Percentiles rank a stretch among this genome's conserved stretches.
phyloP scores from a whole-genome alignment of 1,140 invertebrate species.

The Drosophila nannoptera region DNA sequence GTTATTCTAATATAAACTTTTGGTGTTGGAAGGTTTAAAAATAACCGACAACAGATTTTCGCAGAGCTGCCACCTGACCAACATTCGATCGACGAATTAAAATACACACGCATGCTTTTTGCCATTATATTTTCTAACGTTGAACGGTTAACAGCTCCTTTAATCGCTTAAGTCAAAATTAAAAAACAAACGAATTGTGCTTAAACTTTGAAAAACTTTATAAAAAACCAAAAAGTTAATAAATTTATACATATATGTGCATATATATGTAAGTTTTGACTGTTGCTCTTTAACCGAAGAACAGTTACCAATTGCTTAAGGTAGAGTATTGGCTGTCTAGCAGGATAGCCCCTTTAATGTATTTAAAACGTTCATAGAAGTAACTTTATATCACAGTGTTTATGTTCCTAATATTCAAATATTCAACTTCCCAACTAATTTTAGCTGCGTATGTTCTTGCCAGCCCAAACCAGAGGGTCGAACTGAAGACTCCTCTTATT shows the following conservation, averaged over 20 bases:
- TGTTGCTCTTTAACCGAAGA: slow-evolving; percentile 16
- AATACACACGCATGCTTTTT: slow-evolving; percentile 66
- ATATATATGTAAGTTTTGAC: neutral
- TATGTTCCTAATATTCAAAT: neutral
- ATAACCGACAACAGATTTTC: slow-evolving; percentile 50
- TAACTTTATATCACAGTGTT: slow-evolving; percentile 3
- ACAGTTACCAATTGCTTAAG: slow-evolving; percentile 17
- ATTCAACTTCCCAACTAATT: slow-evolving; percentile 2
- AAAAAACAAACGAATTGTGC: neutral
- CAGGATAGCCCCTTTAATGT: neutral
- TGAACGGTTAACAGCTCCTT: slow-evolving; percentile 26
- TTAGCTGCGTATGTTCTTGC: slow-evolving; percentile 17
- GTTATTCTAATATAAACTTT: neutral
- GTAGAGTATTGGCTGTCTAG: neutral
- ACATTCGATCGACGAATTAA: slow-evolving; percentile 57
- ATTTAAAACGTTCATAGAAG: neutral
- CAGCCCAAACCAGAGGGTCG: slow-evolving; percentile 2
- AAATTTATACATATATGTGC: neutral
- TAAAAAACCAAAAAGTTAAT: neutral
- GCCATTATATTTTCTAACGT: slow-evolving; percentile 51
- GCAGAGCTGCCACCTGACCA: slow-evolving; percentile 64
- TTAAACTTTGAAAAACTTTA: neutral
- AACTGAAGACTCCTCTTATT: neutral
- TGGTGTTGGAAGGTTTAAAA: slow-evolving; percentile 45
- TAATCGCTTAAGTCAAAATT: slow-evolving; percentile 1